Conservation (phyloP, 1,140 invertebrate species). For the Triops longicaudatus region DNA sequence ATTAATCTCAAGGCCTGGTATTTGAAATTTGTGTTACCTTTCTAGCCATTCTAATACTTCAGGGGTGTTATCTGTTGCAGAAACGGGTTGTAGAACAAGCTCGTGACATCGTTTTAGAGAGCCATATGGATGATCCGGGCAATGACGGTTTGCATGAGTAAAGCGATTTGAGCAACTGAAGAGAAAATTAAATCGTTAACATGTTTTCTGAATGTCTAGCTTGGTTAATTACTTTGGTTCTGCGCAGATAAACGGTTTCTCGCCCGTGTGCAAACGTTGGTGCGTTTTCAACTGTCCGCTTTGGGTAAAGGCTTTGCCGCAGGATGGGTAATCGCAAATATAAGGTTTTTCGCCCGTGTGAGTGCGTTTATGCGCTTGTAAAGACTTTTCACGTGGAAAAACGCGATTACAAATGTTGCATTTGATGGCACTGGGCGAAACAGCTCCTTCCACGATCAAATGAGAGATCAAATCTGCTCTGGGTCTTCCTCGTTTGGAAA, state of each 20-base stretch:
- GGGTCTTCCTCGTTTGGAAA: conserved; percentile 52
- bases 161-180: conserved; percentile 54
- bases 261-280: conserved; percentile 69
- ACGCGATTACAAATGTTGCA: conserved; percentile 64
- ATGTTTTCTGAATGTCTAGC: not conserved
- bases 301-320: conserved; percentile 67
- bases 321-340: conserved; percentile 66
- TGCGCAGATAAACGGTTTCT: conserved; percentile 70
- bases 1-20: not conserved
- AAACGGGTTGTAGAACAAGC: conserved; percentile 45
- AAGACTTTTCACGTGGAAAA: conserved; percentile 69
- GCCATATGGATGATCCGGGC: conserved; percentile 54
- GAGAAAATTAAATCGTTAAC: conserved; percentile 25
- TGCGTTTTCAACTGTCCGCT: conserved; percentile 77
- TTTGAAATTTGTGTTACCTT: conserved; percentile 41
- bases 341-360: conserved; percentile 75
- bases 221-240: conserved; percentile 47
- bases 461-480: conserved; percentile 60
- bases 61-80: conserved; percentile 43
- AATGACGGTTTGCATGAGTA: conserved; percentile 73
- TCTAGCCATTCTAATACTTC: conserved; percentile 50
- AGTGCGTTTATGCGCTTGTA: conserved; percentile 69
- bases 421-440: conserved; percentile 59
- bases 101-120: conserved; percentile 48
- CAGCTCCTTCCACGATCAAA: conserved; percentile 62